Conservation (phyloP, 2,797 vertebrate genomes). For the Alectoris magna region DNA sequence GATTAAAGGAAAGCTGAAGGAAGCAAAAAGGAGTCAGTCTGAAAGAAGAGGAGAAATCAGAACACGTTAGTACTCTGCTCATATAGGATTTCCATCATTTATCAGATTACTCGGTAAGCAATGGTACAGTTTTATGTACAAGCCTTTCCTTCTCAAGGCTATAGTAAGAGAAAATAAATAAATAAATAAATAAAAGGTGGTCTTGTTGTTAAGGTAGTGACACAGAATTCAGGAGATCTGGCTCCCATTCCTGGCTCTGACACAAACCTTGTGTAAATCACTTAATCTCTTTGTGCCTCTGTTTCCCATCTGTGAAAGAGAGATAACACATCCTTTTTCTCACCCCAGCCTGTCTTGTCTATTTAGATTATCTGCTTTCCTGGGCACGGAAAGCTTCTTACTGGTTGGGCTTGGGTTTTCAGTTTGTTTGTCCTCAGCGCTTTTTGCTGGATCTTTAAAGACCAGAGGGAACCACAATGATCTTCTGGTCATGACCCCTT, state of each 20-base stretch:
- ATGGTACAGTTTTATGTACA: neutral
- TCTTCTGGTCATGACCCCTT: slow-evolving; percentile 40
- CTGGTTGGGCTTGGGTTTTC: slow-evolving; percentile 32
- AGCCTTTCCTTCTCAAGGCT: slow-evolving; percentile 13
- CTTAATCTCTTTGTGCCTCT: slow-evolving; percentile 73
- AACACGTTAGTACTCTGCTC: neutral
- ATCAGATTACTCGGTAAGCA: neutral
- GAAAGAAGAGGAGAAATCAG: slow-evolving; percentile 26
- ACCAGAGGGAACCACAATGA: slow-evolving; percentile 19
- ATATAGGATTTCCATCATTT: neutral
- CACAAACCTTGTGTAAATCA: slow-evolving; percentile 74
- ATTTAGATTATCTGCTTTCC: slow-evolving; percentile 72
- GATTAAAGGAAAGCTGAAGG: slow-evolving; percentile 1
- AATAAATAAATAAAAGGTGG: neutral
- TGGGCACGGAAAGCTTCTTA: slow-evolving; percentile 66
- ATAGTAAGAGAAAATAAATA: neutral
- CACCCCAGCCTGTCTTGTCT: slow-evolving; percentile 70
- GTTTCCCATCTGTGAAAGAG: slow-evolving; percentile 73
- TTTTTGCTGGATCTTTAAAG: slow-evolving; percentile 56
- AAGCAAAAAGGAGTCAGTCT: neutral
- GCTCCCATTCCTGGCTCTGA: slow-evolving; percentile 66
- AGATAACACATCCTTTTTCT: slow-evolving; percentile 75
- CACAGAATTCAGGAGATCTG: slow-evolving; percentile 64
- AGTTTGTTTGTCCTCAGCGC: slow-evolving; percentile 22
- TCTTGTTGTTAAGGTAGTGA: slow-evolving; percentile 55